Evolutionary conservation across 2,113 vertebrate species (phyloP).

Genomic region (Apaloderma vittatum): DNA sequence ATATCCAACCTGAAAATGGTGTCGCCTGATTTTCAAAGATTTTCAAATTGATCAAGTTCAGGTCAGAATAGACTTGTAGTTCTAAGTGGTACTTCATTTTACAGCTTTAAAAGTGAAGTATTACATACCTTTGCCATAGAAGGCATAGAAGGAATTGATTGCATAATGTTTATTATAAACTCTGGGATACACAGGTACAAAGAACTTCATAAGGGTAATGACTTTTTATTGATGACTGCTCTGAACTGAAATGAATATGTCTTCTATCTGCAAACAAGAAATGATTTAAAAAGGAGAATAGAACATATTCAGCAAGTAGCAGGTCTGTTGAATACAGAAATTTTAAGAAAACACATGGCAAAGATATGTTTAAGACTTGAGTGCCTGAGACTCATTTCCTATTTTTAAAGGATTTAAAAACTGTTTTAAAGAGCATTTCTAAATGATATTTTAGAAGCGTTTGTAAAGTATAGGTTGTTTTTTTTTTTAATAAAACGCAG

Average conservation of each 20-base stretch:
- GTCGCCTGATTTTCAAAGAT: not conserved
- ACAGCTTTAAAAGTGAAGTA: not conserved
- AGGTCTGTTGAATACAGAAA: not conserved
- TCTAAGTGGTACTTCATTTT: not conserved
- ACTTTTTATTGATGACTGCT: not conserved
- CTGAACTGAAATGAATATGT: not conserved
- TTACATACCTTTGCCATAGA: not conserved
- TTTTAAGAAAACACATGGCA: not conserved
- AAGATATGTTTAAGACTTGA: not conserved
- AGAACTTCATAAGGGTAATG: not conserved
- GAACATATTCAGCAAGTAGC: not conserved
- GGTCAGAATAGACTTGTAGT: not conserved
- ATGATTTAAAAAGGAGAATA: not conserved
- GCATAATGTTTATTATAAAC: not conserved
- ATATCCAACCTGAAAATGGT: not conserved
- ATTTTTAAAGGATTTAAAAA: not conserved
- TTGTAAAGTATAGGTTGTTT: not conserved
- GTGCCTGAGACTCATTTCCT: not conserved
- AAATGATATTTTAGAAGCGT: not conserved
- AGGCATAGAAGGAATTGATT: not conserved
- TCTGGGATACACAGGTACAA: not conserved
- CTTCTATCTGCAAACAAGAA: not conserved
- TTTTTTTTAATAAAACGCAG: not conserved
- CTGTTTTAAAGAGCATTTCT: not conserved
- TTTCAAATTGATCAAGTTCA: not conserved